Evolutionary conservation across 2,797 vertebrate genomes (phyloP), one percentile per base, ranked within the genome.

Genomic region (Hydrocynus forskahlii): DNA sequence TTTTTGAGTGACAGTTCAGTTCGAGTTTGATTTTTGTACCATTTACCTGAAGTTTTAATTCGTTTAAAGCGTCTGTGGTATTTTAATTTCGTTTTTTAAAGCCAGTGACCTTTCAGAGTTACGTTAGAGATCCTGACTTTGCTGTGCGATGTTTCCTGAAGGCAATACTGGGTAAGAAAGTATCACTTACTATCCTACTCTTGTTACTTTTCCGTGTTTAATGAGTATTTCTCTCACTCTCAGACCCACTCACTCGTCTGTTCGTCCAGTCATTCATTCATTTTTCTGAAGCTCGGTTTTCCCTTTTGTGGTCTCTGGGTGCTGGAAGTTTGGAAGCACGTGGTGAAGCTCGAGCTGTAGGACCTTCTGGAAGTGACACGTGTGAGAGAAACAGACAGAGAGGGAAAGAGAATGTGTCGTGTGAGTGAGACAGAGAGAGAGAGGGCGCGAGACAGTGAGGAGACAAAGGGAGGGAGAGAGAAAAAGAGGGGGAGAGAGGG

Each of bases 101-200:
- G 43, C 5, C 43, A 6, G 35, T 48, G n/a, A 9, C 0, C 25
- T 75, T 21, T 0, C 38, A 43, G 2, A 45, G 43, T 7, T 7
- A 10, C 67, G 19, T 70, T n/a, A n/a, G n/a, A n/a, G n/a, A n/a
- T n/a, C n/a, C n/a, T n/a, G n/a, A n/a, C n/a, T n/a, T 29, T 29
- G 29, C 29, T 29, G 29, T 29, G 63, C 70, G 38, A 95, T 95
- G 94, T 91, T 90, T 89, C 91, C 93, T 70, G 92, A 94, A 7
- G 78, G 74, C 50, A 89, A 80, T 71, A 91, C 87, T 71, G 85
- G 92, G 94, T 95, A 83, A 93, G 92, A 88, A 14, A 55, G 23
- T 4, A 1, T 21, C 2, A 0, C 2, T 64, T 29, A 29, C 8
- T 55, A 7, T 12, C 16, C 17, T 7, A 40, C 2, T 10, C 9